Evolutionary conservation across 2,797 vertebrate species (phyloP).

Genomic region (Arrhamphus sclerolepis): DNA sequence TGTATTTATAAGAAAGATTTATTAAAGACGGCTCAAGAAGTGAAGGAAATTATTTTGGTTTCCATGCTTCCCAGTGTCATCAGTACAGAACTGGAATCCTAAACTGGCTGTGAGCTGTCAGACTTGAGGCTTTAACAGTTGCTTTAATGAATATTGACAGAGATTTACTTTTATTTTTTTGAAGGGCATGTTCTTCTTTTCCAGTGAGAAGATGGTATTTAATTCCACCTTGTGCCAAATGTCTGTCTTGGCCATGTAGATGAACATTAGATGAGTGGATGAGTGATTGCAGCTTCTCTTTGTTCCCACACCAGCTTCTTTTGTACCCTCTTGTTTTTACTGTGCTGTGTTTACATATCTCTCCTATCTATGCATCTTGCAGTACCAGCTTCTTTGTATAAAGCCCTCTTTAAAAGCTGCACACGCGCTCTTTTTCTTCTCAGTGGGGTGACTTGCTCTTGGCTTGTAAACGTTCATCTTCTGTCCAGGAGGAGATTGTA

Average conservation of each 20-base stretch:
- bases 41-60: neutral
- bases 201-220: conserved; percentile 27
- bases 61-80: neutral
- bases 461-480: conserved; percentile 29
- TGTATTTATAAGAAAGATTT: neutral
- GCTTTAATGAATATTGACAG: conserved; percentile 22
- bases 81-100: neutral
- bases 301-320: conserved; percentile 11
- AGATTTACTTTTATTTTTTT: neutral
- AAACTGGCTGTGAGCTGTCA: conserved; percentile 7
- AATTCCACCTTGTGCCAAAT: conserved; percentile 25
- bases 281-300: conserved; percentile 12
- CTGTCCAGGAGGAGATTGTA: conserved; percentile 53
- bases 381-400: conserved; percentile 43
- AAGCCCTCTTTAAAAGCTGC: conserved; percentile 30
- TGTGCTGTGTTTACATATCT: conserved; percentile 52
- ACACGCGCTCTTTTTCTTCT: conserved; percentile 22
- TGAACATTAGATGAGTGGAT: conserved; percentile 22
- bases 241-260: conserved; percentile 4
- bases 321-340: conserved; percentile 20
- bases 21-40: neutral
- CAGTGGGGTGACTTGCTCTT: conserved; percentile 27
- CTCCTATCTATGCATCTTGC: conserved; percentile 43
- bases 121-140: conserved; percentile 13
- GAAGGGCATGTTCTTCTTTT: conserved; percentile 2